phyloP scores from a whole-genome alignment of 1,140 invertebrate genomes.

The Bombus sibiricus region DNA sequence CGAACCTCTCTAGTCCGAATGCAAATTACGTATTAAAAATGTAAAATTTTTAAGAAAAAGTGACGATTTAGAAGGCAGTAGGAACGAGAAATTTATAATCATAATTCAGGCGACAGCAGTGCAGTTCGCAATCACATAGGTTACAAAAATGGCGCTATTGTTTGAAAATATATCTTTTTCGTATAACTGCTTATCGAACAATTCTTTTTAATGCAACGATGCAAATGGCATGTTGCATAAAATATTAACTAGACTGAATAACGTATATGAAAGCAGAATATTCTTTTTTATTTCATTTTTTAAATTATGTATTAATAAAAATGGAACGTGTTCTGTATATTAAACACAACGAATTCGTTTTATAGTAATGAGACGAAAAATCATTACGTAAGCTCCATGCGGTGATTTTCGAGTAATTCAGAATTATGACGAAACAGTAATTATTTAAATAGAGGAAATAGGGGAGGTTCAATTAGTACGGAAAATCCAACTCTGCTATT shows the following conservation, averaged over 20 bases:
- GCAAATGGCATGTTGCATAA: background rate
- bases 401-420: background rate
- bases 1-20: too few relatives aligned
- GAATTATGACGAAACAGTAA: constrained; percentile 1
- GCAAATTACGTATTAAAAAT: background rate
- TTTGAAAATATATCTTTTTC: background rate
- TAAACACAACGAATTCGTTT: background rate
- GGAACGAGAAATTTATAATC: background rate
- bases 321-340: background rate
- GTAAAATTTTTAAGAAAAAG: background rate
- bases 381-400: background rate
- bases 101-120: background rate
- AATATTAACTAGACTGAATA: background rate
- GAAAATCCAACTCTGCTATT: background rate
- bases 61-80: background rate
- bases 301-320: background rate
- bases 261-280: background rate
- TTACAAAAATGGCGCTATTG: background rate
- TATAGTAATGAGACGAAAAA: background rate
- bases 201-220: background rate
- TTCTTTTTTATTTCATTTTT: background rate
- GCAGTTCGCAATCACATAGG: background rate
- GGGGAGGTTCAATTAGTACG: background rate
- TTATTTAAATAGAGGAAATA: constrained; percentile 24
- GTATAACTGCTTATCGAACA: too few relatives aligned